These are phyloP conservation scores for Hydrotaea diabolus DNA, from an alignment of 2,888 invertebrate species.

Conservation along the genomic window DNA sequence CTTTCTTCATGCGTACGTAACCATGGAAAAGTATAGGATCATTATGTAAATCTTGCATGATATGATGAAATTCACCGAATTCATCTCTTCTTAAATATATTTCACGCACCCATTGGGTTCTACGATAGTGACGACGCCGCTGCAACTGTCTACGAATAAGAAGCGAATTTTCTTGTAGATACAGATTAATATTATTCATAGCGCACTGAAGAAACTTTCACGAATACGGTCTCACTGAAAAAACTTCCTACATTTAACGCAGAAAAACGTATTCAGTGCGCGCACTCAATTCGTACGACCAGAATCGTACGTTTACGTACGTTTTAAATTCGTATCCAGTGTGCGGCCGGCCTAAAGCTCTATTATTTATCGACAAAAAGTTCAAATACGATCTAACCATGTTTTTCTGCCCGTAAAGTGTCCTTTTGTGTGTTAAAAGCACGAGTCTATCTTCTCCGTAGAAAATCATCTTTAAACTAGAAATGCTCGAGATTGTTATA, in stretches of 20 bases:
- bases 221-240: slow-evolving; percentile 12
- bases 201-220: slow-evolving; percentile 10
- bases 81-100: slow-evolving; percentile 8
- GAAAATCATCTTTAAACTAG: too few species aligned
- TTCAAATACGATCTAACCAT: too few species aligned
- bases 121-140: slow-evolving; percentile 13
- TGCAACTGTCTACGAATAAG: slow-evolving; percentile 8
- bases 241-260: slow-evolving; percentile 5
- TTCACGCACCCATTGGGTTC: slow-evolving; percentile 10
- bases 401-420: too few species aligned
- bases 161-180: slow-evolving; percentile 5
- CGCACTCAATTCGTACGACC: too few species aligned
- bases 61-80: slow-evolving; percentile 16
- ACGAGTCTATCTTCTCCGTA: too few species aligned
- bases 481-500: too few species aligned
- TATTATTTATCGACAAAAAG: too few species aligned
- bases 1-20: slow-evolving; percentile 14
- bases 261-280: not conserved
- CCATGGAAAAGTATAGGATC: slow-evolving; percentile 11
- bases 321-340: too few species aligned
- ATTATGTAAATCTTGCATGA: not conserved
- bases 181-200: slow-evolving; percentile 15
- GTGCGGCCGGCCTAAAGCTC: too few species aligned
- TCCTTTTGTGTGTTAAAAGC: too few species aligned
- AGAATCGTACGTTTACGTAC: too few species aligned